Conservation (phyloP, 1,140 invertebrate genomes). For the Ceratosolen solmsi region DNA sequence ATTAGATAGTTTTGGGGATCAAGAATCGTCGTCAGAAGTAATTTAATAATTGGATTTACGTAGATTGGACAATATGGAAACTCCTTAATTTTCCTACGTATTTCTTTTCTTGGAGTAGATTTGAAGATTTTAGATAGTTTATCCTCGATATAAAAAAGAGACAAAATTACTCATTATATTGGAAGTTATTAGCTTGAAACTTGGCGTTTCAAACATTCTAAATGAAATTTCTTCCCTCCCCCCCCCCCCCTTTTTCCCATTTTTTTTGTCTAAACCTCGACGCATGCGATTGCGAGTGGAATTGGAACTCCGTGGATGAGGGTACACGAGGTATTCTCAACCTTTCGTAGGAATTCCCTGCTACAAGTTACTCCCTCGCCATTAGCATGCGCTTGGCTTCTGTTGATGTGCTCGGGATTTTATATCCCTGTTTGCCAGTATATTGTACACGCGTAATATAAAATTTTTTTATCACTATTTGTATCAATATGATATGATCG, state of each 20-base stretch:
- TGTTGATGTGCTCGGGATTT: not conserved
- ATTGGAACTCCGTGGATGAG: not conserved
- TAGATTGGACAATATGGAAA: too few species aligned
- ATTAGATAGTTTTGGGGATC: too few species aligned
- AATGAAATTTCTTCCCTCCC: not conserved
- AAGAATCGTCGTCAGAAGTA: too few species aligned
- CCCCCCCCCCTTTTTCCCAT: too few species aligned
- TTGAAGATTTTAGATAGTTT: not conserved
- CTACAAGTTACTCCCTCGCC: slow-evolving; percentile 24
- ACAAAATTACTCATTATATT: not conserved
- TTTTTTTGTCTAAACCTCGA: not conserved
- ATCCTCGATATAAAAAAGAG: not conserved
- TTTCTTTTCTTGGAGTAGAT: not conserved
- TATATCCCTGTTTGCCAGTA: not conserved
- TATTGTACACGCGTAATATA: not conserved
- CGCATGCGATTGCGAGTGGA: not conserved
- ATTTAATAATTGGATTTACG: too few species aligned
- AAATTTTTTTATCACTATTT: not conserved
- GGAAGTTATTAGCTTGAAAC: slow-evolving; percentile 28
- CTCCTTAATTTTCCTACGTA: not conserved
- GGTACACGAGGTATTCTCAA: slow-evolving; percentile 3
- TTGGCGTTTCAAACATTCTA: not conserved
- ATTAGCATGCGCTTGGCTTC: slow-evolving; percentile 9
- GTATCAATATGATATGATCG: slow-evolving; percentile 11
- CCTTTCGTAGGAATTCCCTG: slow-evolving; percentile 6